These are phyloP conservation scores for Camponotus pennsylvanicus DNA, from an alignment of 1,140 invertebrate genomes.

Conservation along the genomic window DNA sequence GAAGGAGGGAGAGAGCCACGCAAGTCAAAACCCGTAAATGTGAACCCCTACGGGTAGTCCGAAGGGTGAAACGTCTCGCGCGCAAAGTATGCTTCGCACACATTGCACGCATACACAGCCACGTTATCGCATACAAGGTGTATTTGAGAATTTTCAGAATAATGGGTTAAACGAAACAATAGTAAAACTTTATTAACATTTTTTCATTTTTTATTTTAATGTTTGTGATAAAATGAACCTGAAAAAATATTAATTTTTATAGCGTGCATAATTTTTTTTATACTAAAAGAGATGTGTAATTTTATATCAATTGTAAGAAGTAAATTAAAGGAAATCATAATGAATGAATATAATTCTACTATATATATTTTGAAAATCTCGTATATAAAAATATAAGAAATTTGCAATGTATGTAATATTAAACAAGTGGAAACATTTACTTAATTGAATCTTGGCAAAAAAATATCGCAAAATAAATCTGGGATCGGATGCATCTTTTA, in stretches of 20 bases:
- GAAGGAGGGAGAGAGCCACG: not conserved
- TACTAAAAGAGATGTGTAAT: not conserved
- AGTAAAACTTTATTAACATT: not conserved
- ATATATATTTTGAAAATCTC: not conserved
- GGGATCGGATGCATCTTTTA: not conserved
- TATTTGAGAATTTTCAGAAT: slow-evolving; percentile 38
- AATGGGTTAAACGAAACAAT: slow-evolving; percentile 18
- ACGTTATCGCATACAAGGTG: slow-evolving; percentile 33
- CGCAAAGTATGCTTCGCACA: slow-evolving; percentile 44
- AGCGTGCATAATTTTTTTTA: not conserved
- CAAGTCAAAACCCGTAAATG: slow-evolving; percentile 73
- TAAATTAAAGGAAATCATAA: not conserved
- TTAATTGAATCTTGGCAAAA: not conserved
- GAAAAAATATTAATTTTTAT: not conserved
- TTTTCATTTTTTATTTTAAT: not conserved
- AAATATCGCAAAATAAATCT: not conserved
- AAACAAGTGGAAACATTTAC: not conserved
- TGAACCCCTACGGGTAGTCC: slow-evolving; percentile 63
- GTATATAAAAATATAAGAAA: not conserved
- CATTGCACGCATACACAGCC: not conserved
- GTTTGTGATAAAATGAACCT: not conserved
- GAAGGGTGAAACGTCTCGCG: slow-evolving; percentile 48
- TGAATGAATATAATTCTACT: not conserved
- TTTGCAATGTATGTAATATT: no score
- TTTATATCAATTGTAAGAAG: slow-evolving; percentile 1